Percentiles rank a stretch among this genome's conserved stretches.
Conservation (phyloP, 1,140 invertebrate genomes). For the Melitaea cinxia region DNA sequence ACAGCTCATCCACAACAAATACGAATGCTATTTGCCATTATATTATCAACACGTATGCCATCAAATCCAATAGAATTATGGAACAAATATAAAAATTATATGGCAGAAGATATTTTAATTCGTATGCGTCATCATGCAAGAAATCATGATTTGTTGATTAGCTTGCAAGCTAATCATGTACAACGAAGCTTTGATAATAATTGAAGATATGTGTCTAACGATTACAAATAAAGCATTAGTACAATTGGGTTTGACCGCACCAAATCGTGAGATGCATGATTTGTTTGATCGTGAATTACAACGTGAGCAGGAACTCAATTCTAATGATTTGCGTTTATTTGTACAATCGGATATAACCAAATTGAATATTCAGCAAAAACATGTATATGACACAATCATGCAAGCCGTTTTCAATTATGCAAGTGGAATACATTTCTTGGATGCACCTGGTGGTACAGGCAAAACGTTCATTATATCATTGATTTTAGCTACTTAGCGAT, state of each 20-base stretch:
- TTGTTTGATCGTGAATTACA: background rate
- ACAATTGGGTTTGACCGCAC: background rate
- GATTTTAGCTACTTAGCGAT: background rate
- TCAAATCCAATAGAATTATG: constrained; percentile 32
- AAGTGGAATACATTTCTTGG: constrained; percentile 46
- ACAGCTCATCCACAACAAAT: constrained; percentile 37
- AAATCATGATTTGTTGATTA: too few species aligned
- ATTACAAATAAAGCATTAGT: constrained; percentile 1
- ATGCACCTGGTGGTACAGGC: constrained; percentile 56
- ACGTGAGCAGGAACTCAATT: background rate
- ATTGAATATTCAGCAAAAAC: constrained; percentile 34
- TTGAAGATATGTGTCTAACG: constrained; percentile 10
- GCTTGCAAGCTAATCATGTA: too few species aligned
- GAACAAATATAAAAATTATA: too few species aligned
- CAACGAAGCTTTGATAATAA: constrained; percentile 3
- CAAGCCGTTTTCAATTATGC: constrained; percentile 36
- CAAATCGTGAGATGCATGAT: background rate
- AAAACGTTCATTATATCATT: background rate
- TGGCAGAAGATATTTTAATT: too few species aligned
- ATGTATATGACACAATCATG: constrained; percentile 28
- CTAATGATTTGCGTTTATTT: background rate
- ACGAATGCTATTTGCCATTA: constrained; percentile 35
- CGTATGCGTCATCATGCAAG: too few species aligned
- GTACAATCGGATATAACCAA: constrained; percentile 10
- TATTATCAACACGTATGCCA: constrained; percentile 34